These are phyloP conservation scores for Tetranychus truncatus DNA, from an alignment of 2,888 invertebrate genomes.

Conservation along the genomic window DNA sequence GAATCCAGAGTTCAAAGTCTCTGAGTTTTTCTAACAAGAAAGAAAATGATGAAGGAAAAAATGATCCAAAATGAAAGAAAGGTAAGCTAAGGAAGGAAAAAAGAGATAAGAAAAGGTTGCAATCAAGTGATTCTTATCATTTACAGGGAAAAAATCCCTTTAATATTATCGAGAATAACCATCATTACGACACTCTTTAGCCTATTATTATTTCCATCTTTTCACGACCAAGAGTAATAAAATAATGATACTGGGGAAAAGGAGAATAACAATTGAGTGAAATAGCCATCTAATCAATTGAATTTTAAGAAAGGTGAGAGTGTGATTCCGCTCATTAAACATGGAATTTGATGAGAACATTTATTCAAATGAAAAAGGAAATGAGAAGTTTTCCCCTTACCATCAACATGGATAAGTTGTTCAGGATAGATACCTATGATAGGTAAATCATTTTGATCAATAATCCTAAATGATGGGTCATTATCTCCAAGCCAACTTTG, in stretches of 20 bases:
- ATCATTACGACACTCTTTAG: background rate
- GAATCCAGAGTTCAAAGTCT: background rate
- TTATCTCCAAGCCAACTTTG: constrained; percentile 26
- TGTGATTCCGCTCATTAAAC: no score
- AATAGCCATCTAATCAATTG: background rate
- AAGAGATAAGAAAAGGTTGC: background rate
- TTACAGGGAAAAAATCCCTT: background rate
- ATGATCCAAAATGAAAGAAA: background rate
- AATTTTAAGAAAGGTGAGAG: background rate
- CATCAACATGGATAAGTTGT: constrained; percentile 25
- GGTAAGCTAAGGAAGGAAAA: background rate
- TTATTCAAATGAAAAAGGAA: background rate
- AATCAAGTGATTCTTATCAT: background rate
- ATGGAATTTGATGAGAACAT: background rate
- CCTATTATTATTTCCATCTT: background rate
- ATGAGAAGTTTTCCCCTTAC: constrained; percentile 16
- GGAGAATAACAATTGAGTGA: background rate
- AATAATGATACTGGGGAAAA: background rate
- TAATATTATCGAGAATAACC: background rate
- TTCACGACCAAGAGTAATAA: background rate
- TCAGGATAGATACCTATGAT: constrained; percentile 27
- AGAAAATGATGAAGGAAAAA: background rate
- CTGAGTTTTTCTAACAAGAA: background rate
- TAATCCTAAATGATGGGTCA: constrained; percentile 29
- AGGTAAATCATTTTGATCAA: constrained; percentile 29